Conservation (phyloP, 1,140 invertebrate genomes). For the Cotesia vestalis region DNA sequence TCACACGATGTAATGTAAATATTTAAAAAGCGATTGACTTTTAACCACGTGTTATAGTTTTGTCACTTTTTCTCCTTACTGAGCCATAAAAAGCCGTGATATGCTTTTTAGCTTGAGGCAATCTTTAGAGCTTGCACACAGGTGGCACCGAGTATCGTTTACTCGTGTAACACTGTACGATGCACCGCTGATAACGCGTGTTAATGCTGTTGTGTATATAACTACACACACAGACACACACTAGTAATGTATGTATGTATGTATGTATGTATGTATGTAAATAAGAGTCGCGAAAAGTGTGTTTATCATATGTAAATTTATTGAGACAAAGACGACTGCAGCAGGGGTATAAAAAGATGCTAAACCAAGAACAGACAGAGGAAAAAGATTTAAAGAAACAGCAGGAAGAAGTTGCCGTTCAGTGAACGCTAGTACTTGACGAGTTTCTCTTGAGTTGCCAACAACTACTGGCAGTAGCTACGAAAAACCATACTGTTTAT, state of each 20-base stretch:
- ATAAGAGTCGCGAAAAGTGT: constrained; percentile 33
- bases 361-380: constrained; percentile 7
- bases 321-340: constrained; percentile 26
- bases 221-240: too few species aligned
- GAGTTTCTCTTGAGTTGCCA: constrained; percentile 6
- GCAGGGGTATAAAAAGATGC: constrained; percentile 32
- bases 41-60: constrained; percentile 16
- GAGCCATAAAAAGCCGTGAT: background rate
- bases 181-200: constrained; percentile 3
- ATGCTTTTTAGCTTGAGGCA: too few species aligned
- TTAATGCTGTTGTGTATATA: constrained; percentile 26
- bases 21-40: too few species aligned
- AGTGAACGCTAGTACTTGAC: background rate
- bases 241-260: constrained; percentile 17
- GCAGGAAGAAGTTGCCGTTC: background rate
- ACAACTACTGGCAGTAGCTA: background rate
- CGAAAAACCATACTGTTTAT: constrained; percentile 3
- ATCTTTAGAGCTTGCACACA: constrained; percentile 54
- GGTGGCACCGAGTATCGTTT: constrained; percentile 53
- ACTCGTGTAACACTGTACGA: constrained; percentile 34
- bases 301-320: constrained; percentile 50
- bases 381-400: constrained; percentile 20
- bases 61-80: constrained; percentile 21
- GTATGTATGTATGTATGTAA: constrained; percentile 27
- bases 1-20: too few species aligned